These are phyloP conservation scores for Lutjanus argentimaculatus DNA, from an alignment of 2,797 vertebrate species.

Conservation along the genomic window DNA sequence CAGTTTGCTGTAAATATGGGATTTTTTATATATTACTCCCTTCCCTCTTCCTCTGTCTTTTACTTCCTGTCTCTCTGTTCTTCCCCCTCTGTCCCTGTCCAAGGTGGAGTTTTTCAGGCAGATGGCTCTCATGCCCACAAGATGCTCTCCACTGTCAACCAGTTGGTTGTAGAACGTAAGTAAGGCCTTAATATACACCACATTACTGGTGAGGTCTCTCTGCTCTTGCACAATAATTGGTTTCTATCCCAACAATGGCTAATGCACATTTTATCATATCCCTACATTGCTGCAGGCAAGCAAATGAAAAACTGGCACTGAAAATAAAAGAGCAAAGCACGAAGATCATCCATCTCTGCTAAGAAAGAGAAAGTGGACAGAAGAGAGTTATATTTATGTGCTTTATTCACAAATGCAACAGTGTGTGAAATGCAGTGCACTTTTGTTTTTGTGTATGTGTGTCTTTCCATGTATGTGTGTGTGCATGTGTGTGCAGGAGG, in stretches of 20 bases:
- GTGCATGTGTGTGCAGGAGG: conserved; percentile 65
- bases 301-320: conserved; percentile 83
- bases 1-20: conserved; percentile 8
- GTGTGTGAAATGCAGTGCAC: conserved; percentile 43
- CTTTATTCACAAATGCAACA: conserved; percentile 51
- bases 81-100: conserved; percentile 15
- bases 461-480: conserved; percentile 17
- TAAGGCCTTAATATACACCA: conserved; percentile 65
- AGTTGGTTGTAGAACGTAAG: conserved; percentile 84
- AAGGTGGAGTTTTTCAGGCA: conserved; percentile 66
- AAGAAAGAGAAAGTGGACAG: conserved; percentile 85
- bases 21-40: conserved; percentile 3
- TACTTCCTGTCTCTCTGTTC: background rate
- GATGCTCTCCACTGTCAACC: conserved; percentile 83
- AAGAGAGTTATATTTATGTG: conserved; percentile 50
- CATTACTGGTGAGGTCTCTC: conserved; percentile 32
- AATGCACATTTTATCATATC: conserved; percentile 72
- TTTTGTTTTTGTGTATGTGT: conserved; percentile 22
- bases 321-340: conserved; percentile 86
- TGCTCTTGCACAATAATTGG: conserved; percentile 64
- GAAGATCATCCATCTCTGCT: conserved; percentile 82
- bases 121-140: conserved; percentile 66
- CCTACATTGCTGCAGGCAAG: conserved; percentile 77
- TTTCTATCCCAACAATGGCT: conserved; percentile 65
- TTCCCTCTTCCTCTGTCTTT: conserved; percentile 22